phyloP scores from a whole-genome alignment of 2,888 invertebrate species.

The Apoderus coryli region DNA sequence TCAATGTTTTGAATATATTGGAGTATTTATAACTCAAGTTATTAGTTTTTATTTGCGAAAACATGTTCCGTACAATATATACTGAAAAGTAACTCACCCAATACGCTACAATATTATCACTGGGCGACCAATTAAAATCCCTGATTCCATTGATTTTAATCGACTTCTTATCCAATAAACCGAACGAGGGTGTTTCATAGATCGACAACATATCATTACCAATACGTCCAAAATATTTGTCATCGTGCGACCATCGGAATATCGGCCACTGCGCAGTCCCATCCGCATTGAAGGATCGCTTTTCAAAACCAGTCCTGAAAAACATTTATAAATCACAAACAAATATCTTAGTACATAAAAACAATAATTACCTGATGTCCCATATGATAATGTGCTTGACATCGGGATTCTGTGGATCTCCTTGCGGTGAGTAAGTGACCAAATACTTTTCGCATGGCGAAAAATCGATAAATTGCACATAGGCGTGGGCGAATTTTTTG shows the following conservation, averaged over 20 bases:
- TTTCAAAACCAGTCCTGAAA: slow-evolving; percentile 71
- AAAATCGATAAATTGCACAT: slow-evolving; percentile 91
- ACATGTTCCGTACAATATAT: too few relatives aligned
- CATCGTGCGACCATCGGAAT: slow-evolving; percentile 95
- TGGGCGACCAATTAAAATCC: slow-evolving; percentile 96
- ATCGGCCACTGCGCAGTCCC: slow-evolving; percentile 76
- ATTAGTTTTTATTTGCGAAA: too few relatives aligned
- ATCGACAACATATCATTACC: slow-evolving; percentile 69
- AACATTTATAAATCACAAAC: too few relatives aligned
- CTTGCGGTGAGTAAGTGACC: slow-evolving; percentile 82
- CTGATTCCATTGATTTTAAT: slow-evolving; percentile 80
- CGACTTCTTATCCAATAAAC: slow-evolving; percentile 84
- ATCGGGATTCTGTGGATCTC: slow-evolving; percentile 45
- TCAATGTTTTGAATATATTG: too few relatives aligned
- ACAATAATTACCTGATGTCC: slow-evolving; percentile 90
- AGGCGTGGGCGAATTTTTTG: slow-evolving; percentile 77
- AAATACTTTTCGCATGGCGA: slow-evolving; percentile 96
- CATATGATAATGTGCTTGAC: slow-evolving; percentile 85
- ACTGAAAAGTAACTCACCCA: too few relatives aligned
- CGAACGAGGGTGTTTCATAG: slow-evolving; percentile 94
- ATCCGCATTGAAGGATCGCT: slow-evolving; percentile 78
- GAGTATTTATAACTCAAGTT: too few relatives aligned
- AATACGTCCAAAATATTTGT: slow-evolving; percentile 85
- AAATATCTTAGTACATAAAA: background rate
- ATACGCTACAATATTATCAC: slow-evolving; percentile 90